Evolutionary conservation across 2,797 vertebrate genomes (phyloP).

Genomic region (Halcyon chelicuti): DNA sequence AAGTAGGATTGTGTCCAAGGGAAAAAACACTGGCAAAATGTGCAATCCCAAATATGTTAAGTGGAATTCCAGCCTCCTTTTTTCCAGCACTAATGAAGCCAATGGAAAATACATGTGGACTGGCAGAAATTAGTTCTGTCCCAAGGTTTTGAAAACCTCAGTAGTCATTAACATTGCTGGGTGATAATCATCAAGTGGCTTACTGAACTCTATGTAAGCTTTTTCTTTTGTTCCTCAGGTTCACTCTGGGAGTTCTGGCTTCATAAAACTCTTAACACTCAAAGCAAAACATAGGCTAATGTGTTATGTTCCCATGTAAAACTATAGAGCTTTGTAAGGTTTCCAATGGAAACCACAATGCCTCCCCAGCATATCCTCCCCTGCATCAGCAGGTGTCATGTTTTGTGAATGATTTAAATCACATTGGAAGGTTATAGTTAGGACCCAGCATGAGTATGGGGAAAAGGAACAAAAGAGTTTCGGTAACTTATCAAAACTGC

Average conservation of each 20-base stretch:
- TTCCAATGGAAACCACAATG: conserved; percentile 36
- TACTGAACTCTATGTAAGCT: background rate
- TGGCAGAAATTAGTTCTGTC: background rate
- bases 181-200: background rate
- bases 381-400: conserved; percentile 43
- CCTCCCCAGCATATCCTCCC: background rate
- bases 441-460: background rate
- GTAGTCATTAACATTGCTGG: background rate
- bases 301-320: conserved; percentile 35
- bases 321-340: conserved; percentile 3
- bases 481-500: background rate
- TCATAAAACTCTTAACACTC: background rate
- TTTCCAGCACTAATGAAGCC: background rate
- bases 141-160: background rate
- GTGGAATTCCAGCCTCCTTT: background rate
- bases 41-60: background rate
- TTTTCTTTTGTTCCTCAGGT: background rate
- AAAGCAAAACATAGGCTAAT: conserved; percentile 1
- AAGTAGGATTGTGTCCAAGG: background rate
- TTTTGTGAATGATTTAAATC: conserved; percentile 40
- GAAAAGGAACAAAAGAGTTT: conserved; percentile 17
- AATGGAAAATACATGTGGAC: background rate
- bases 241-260: background rate
- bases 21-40: background rate
- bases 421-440: conserved; percentile 7